phyloP scores from a whole-genome alignment of 2,113 vertebrate genomes.

The Ochotona princeps region DNA sequence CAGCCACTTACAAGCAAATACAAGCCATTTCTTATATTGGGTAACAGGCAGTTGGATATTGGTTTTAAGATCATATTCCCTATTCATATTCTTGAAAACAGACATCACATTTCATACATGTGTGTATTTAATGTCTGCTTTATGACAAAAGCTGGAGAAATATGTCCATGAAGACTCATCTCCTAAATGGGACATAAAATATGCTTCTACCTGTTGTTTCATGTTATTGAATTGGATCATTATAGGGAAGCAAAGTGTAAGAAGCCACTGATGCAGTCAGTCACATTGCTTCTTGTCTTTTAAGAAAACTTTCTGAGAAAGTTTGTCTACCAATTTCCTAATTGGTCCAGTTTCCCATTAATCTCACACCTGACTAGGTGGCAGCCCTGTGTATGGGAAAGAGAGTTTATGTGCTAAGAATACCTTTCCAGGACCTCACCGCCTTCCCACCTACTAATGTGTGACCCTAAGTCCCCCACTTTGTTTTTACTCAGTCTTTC shows the following conservation, averaged over 20 bases:
- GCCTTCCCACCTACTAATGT: background rate
- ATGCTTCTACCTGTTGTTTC: background rate
- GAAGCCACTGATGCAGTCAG: background rate
- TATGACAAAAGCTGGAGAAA: slow-evolving; percentile 20
- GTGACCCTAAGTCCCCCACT: background rate
- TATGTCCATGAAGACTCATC: background rate
- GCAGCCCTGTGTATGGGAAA: background rate
- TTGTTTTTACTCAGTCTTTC: background rate
- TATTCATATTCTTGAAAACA: slow-evolving; percentile 39
- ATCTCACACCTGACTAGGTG: background rate
- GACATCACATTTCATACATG: slow-evolving; percentile 52
- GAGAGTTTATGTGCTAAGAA: background rate
- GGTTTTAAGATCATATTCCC: background rate
- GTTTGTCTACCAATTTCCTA: background rate
- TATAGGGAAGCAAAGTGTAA: background rate
- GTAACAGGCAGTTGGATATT: slow-evolving; percentile 35
- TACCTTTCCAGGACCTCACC: background rate
- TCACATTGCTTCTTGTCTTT: slow-evolving; percentile 22
- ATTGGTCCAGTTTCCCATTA: background rate
- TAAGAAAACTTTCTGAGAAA: background rate
- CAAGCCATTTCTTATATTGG: slow-evolving; percentile 30
- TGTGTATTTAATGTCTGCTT: slow-evolving; percentile 15
- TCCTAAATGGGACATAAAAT: slow-evolving; percentile 3
- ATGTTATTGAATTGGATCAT: slow-evolving; percentile 8
- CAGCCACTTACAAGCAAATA: slow-evolving; percentile 49